Evolutionary conservation across 2,113 vertebrate genomes (phyloP).

Genomic region (Leiothrix lutea): DNA sequence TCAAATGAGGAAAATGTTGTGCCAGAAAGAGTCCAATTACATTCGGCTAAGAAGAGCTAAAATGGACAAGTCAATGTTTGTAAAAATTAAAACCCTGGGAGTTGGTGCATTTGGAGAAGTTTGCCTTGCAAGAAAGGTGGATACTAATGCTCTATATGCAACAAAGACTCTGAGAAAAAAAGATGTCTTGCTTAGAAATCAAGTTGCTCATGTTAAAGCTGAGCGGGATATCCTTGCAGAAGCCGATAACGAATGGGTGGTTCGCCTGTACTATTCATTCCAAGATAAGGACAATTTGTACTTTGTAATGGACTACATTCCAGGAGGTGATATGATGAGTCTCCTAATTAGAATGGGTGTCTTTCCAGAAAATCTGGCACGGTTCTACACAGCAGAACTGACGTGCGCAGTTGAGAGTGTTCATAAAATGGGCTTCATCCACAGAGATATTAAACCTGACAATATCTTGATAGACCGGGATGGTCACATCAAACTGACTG

Average conservation of each 20-base stretch:
- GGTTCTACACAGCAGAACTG: conserved; percentile 97
- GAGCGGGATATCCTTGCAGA: conserved; percentile 97
- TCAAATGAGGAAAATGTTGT: conserved; percentile 99
- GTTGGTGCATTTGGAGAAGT: conserved; percentile 98
- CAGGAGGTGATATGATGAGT: conserved; percentile 99
- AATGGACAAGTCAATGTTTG: conserved; percentile 99
- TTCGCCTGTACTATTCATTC: conserved; percentile 98
- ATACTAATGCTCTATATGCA: conserved; percentile 95
- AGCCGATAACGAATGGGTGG: conserved; percentile 99
- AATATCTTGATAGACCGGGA: conserved; percentile 98
- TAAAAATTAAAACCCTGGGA: conserved; percentile 96
- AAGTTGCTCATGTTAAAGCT: conserved; percentile 98
- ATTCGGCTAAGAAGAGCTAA: conserved; percentile 97
- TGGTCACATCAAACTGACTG: conserved; percentile 96
- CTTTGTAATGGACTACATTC: conserved; percentile 99
- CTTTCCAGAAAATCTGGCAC: conserved; percentile 94
- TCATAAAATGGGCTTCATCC: conserved; percentile 99
- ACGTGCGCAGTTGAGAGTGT: conserved; percentile 97
- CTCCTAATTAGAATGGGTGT: conserved; percentile 95
- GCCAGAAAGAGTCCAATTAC: conserved; percentile 98
- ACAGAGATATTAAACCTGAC: conserved; percentile 98
- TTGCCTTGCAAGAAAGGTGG: conserved; percentile 93
- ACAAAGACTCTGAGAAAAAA: conserved; percentile 99
- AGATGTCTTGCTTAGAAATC: conserved; percentile 95
- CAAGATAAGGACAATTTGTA: conserved; percentile 98